These are phyloP conservation scores for Chelonus formosanus DNA, from an alignment of 2,888 invertebrate genomes.

Conservation along the genomic window DNA sequence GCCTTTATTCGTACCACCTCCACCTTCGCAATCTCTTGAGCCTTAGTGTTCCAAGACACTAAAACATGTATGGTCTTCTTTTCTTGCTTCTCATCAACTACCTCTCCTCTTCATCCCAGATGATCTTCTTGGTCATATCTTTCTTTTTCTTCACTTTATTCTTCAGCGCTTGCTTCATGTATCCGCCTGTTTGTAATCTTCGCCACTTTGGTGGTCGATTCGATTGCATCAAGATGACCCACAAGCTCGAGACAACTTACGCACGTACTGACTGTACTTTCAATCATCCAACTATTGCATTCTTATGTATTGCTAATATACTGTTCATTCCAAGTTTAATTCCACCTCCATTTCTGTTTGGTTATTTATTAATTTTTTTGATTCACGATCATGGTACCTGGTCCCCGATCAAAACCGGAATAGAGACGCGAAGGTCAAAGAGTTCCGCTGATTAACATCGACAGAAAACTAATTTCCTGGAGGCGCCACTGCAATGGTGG, in stretches of 20 bases:
- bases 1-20: conserved; percentile 1
- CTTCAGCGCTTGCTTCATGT: conserved; percentile 24
- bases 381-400: conserved; percentile 11
- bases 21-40: neutral
- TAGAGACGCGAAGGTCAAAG: conserved; percentile 15
- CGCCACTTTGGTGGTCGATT: conserved; percentile 54
- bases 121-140: neutral
- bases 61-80: conserved; percentile 6
- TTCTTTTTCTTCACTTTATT: conserved; percentile 5
- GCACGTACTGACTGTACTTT: conserved; percentile 35
- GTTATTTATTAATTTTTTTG: conserved; percentile 20
- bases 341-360: conserved; percentile 18
- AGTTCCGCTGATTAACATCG: conserved; percentile 27
- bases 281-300: conserved; percentile 30
- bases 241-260: conserved; percentile 34
- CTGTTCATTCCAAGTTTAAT: conserved; percentile 36
- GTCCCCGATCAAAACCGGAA: conserved; percentile 9
- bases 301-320: conserved; percentile 29
- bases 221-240: conserved; percentile 39
- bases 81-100: conserved; percentile 7
- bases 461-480: conserved; percentile 27
- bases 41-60: conserved; percentile 1
- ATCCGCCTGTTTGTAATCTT: conserved; percentile 36
- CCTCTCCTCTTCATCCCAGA: neutral
- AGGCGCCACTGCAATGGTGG: conserved; percentile 22